phyloP scores from a whole-genome alignment of 2,888 invertebrate genomes.

The Eudiplozoon nipponicum region DNA sequence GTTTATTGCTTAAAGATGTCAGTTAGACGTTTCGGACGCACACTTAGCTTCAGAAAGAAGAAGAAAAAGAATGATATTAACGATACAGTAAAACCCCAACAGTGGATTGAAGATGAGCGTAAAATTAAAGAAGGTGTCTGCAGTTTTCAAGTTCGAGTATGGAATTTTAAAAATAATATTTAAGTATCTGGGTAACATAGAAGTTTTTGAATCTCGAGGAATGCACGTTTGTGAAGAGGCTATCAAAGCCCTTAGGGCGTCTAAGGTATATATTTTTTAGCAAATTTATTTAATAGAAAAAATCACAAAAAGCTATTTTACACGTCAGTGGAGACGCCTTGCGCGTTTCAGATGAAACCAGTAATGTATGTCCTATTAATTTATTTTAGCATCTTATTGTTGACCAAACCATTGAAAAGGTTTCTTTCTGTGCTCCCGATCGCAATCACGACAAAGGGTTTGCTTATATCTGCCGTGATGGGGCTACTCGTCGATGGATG shows the following conservation, averaged over 20 bases:
- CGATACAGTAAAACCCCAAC: conserved; percentile 73
- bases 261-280: conserved; percentile 30
- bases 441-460: conserved; percentile 82
- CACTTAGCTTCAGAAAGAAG: conserved; percentile 38
- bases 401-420: conserved; percentile 96
- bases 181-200: conserved; percentile 78
- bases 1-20: too few species aligned
- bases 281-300: too few species aligned
- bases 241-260: conserved; percentile 51
- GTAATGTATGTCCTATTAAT: conserved; percentile 46
- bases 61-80: conserved; percentile 32
- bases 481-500: conserved; percentile 93
- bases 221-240: conserved; percentile 99
- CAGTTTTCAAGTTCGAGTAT: conserved; percentile 65
- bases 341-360: conserved; percentile 85
- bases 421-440: conserved; percentile 98
- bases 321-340: conserved; percentile 45
- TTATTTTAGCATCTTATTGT: conserved; percentile 35
- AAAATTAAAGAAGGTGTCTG: conserved; percentile 78
- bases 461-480: conserved; percentile 92
- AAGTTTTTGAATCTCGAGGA: conserved; percentile 89
- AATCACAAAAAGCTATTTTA: conserved; percentile 25
- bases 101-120: conserved; percentile 87
- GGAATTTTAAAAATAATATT: conserved; percentile 19
- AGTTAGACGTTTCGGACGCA: too few species aligned